Percentiles rank a stretch among this genome's conserved stretches.
Evolutionary conservation across 53 echinoderm and acorn worm genomes (phyloP).

Genomic region (Hippasteria phrygiana): DNA sequence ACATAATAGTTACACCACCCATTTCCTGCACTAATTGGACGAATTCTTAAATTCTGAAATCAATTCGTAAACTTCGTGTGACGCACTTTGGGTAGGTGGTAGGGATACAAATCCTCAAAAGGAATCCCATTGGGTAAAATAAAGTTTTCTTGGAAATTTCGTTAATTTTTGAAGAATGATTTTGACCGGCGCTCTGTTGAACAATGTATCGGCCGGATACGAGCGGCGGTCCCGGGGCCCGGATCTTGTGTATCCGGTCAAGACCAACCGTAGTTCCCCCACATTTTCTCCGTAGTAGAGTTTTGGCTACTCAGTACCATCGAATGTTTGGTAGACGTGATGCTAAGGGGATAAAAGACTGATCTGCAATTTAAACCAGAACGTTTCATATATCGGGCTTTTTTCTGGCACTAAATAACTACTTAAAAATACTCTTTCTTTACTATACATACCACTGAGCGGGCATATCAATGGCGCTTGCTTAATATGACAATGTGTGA

Average conservation of each 20-base stretch:
- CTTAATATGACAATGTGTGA: no score
- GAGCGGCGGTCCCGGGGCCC: neutral
- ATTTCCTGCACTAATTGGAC: neutral
- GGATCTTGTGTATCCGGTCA: conserved; percentile 34
- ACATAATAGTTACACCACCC: neutral
- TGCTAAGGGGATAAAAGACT: no score
- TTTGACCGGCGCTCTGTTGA: neutral
- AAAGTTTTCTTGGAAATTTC: neutral
- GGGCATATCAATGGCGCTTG: no score
- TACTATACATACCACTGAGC: no score
- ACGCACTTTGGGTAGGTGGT: neutral
- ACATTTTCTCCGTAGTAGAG: neutral
- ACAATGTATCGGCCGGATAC: neutral
- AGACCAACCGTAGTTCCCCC: neutral
- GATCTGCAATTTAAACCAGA: no score
- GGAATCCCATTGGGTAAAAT: neutral
- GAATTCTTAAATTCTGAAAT: neutral
- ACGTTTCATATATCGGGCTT: no score
- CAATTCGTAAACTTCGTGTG: neutral
- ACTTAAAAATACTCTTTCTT: no score
- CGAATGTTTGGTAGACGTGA: no score
- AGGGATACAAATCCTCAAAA: neutral
- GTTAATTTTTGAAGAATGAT: neutral
- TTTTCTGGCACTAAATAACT: no score
- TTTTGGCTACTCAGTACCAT: no score